Conservation (phyloP, 2,797 vertebrate species). For the Diglossa cyanea region DNA sequence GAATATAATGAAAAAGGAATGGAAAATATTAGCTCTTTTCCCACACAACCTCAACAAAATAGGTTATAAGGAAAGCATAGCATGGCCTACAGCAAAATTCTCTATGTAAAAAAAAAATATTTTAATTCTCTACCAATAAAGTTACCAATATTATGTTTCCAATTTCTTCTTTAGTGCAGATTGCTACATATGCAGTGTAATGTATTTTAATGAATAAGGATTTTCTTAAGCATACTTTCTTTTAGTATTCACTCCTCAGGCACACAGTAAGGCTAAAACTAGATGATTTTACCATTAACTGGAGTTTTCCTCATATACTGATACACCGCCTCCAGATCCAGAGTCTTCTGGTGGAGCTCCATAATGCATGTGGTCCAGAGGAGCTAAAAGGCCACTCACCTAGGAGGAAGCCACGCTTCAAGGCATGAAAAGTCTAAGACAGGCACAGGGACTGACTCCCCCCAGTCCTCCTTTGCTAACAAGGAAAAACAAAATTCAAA, state of each 20-base stretch:
- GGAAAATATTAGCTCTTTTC: not conserved
- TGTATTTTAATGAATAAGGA: slow-evolving; percentile 8
- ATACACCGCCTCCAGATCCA: not conserved
- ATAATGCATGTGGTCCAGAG: not conserved
- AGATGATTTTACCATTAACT: not conserved
- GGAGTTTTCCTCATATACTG: not conserved
- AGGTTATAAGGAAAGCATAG: not conserved
- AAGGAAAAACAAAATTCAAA: not conserved
- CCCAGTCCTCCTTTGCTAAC: not conserved
- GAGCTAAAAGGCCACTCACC: not conserved
- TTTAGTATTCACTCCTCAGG: slow-evolving; percentile 34
- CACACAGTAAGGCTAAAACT: not conserved
- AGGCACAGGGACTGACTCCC: not conserved
- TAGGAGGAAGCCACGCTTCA: not conserved
- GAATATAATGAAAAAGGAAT: slow-evolving; percentile 18
- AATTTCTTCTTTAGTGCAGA: not conserved
- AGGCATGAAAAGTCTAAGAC: not conserved
- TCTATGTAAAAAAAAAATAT: not conserved
- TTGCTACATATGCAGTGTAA: not conserved
- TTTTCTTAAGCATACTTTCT: slow-evolving; percentile 27
- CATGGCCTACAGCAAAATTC: not conserved
- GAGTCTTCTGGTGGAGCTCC: not conserved
- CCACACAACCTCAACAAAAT: not conserved
- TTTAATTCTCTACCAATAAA: slow-evolving; percentile 8
- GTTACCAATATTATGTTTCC: slow-evolving; percentile 13